Percentiles rank a stretch among this genome's conserved stretches.
phyloP scores from a whole-genome alignment of 2,113 vertebrate genomes.

The Ochotona princeps region DNA sequence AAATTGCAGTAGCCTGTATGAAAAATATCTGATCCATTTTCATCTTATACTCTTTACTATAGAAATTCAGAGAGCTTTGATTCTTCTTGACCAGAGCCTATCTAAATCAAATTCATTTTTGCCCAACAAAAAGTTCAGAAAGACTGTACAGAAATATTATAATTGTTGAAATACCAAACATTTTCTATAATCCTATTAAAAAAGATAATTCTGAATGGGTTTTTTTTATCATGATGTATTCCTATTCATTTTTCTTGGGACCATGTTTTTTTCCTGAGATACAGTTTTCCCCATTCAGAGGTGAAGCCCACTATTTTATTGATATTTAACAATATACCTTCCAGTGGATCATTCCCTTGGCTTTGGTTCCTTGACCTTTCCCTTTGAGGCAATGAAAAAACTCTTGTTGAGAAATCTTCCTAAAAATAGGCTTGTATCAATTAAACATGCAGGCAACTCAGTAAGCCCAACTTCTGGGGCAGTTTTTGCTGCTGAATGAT shows the following conservation, averaged over 20 bases:
- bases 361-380: conserved; percentile 62
- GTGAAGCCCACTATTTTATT: conserved; percentile 51
- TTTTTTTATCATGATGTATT: conserved; percentile 59
- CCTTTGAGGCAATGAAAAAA: conserved; percentile 37
- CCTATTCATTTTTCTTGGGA: conserved; percentile 53
- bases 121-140: conserved; percentile 57
- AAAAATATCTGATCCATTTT: conserved; percentile 66
- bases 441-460: conserved; percentile 33
- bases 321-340: conserved; percentile 49
- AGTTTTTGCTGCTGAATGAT: conserved; percentile 1
- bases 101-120: conserved; percentile 70
- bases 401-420: conserved; percentile 59
- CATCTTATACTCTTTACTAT: conserved; percentile 62
- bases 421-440: conserved; percentile 59
- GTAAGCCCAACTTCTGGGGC: not conserved
- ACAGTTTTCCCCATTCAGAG: conserved; percentile 37
- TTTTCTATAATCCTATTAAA: conserved; percentile 70
- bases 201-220: conserved; percentile 68
- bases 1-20: conserved; percentile 47
- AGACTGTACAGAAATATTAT: conserved; percentile 58
- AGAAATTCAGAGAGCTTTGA: conserved; percentile 67
- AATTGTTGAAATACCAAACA: conserved; percentile 70
- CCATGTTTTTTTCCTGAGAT: conserved; percentile 1
- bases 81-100: conserved; percentile 53
- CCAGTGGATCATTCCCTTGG: not conserved